phyloP scores from a whole-genome alignment of 2,888 invertebrate genomes.

The Diaperis boleti region DNA sequence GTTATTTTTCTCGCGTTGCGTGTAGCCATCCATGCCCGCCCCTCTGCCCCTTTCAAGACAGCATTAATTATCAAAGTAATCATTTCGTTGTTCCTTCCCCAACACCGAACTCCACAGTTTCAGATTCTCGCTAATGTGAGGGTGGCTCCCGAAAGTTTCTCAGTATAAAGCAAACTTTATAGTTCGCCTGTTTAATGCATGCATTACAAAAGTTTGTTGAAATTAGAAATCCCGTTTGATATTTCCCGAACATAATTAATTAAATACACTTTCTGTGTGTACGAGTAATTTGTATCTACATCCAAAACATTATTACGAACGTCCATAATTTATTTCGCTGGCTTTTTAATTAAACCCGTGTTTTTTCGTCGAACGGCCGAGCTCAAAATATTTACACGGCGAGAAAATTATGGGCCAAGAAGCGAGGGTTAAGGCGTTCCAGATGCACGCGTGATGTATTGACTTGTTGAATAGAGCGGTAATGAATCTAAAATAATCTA shows the following conservation, averaged over 20 bases:
- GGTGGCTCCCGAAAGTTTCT: slow-evolving; percentile 31
- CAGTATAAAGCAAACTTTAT: slow-evolving; percentile 36
- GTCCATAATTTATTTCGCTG: slow-evolving; percentile 34
- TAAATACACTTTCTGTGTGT: slow-evolving; percentile 19
- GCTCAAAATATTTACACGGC: slow-evolving; percentile 2
- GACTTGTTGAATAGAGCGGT: slow-evolving; percentile 47
- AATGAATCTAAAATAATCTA: slow-evolving; percentile 53
- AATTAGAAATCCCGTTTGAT: slow-evolving; percentile 38
- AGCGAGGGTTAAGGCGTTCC: slow-evolving; percentile 25
- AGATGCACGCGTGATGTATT: slow-evolving; percentile 43
- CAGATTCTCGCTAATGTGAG: slow-evolving; percentile 35
- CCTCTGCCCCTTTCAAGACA: slow-evolving; percentile 20
- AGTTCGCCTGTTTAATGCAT: slow-evolving; percentile 38
- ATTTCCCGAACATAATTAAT: slow-evolving; percentile 31
- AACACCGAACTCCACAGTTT: slow-evolving; percentile 27
- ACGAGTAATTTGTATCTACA: slow-evolving; percentile 19
- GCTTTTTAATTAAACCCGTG: slow-evolving; percentile 36
- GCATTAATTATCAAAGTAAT: slow-evolving; percentile 35
- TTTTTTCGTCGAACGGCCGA: too few species aligned
- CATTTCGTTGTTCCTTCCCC: slow-evolving; percentile 25
- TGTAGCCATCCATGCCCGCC: too few species aligned
- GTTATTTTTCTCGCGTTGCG: too few species aligned
- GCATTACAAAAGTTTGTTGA: slow-evolving; percentile 38
- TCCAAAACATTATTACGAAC: slow-evolving; percentile 7
- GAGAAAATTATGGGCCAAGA: not conserved